Percentiles rank a stretch among this genome's conserved stretches.
These are phyloP conservation scores for Conus betulinus DNA, from an alignment of 1,140 invertebrate genomes.

Conservation along the genomic window DNA sequence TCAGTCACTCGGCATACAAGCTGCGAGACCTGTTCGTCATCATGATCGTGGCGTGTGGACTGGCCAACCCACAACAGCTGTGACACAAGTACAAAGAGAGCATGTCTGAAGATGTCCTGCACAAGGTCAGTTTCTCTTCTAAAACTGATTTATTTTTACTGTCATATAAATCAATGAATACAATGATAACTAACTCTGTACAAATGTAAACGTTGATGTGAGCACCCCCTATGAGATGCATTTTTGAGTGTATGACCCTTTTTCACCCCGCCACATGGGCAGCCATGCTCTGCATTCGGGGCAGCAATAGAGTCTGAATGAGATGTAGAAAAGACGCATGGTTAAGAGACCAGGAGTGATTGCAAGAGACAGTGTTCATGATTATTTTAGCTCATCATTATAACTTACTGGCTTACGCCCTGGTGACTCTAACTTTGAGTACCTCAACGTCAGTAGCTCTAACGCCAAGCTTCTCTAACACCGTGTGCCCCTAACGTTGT, in stretches of 20 bases:
- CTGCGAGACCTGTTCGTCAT: constrained; percentile 10
- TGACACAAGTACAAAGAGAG: neutral
- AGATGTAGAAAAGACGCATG: no score
- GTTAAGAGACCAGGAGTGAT: no score
- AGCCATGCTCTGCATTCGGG: no score
- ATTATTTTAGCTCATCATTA: no score
- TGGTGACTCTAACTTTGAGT: no score
- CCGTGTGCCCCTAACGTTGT: no score
- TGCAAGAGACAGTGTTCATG: no score
- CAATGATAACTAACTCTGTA: neutral
- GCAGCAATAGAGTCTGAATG: no score
- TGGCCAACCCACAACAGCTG: constrained; percentile 8
- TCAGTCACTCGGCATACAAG: neutral
- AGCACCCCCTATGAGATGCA: neutral
- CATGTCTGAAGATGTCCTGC: neutral
- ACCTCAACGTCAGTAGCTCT: no score
- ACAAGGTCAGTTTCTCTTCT: neutral
- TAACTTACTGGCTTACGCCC: no score
- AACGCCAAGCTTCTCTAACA: no score
- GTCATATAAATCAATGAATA: neutral
- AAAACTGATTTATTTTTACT: neutral
- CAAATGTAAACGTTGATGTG: neutral
- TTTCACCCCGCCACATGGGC: neutral
- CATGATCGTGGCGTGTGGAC: neutral
- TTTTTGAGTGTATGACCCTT: neutral